Conservation (phyloP, 2,113 vertebrate species). For the Tichodroma muraria region DNA sequence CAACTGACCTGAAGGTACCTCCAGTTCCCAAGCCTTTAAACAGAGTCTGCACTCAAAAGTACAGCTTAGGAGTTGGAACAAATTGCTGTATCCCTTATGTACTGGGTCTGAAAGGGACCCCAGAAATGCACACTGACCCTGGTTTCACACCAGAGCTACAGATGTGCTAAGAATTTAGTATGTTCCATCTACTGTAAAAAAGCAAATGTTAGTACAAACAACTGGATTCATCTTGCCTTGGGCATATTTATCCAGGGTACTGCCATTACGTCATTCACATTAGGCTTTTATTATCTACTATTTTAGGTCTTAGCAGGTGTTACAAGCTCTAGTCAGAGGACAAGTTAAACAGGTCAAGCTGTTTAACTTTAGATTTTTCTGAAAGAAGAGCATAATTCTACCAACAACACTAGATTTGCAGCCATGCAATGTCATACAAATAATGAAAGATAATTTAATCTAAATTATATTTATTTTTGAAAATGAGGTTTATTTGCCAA, state of each 20-base stretch:
- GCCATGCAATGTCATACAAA: background rate
- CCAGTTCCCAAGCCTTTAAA: background rate
- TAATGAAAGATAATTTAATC: background rate
- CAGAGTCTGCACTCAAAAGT: background rate
- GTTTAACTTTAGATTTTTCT: slow-evolving; percentile 19
- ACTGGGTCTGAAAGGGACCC: background rate
- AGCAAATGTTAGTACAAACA: background rate
- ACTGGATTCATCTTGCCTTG: background rate
- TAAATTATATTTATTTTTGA: background rate
- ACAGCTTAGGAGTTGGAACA: background rate
- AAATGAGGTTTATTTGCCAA: background rate
- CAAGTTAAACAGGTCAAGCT: no score
- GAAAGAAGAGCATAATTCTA: background rate
- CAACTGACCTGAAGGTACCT: background rate
- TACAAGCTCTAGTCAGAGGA: background rate
- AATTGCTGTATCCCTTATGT: background rate
- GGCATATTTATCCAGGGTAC: slow-evolving; percentile 2
- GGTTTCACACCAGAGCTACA: background rate
- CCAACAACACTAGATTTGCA: background rate
- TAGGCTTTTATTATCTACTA: background rate
- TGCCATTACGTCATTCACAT: background rate
- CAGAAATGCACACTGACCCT: background rate
- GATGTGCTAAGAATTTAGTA: background rate
- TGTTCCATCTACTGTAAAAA: background rate
- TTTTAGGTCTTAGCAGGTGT: background rate